Evolutionary conservation across 1,140 invertebrate species (phyloP), one percentile per base, ranked within the genome.

Genomic region (Thaumatotibia leucotreta): DNA sequence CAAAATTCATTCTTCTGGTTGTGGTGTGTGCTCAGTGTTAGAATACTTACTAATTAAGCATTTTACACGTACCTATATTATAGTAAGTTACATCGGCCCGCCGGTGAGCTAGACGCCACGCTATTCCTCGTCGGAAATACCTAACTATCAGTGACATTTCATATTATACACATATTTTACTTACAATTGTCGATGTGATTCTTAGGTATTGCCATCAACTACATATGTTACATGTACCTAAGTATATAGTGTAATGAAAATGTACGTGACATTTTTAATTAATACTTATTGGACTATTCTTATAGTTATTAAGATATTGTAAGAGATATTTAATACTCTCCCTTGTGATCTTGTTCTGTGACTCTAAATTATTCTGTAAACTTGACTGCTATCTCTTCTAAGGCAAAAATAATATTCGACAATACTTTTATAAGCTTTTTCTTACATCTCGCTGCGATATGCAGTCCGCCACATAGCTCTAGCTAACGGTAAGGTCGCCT

Each of bases 1-100:
- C 17, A 23, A 61, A 35, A 67, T 73, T 66, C 68, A 73, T 68
- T 76, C 70, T 80, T 82, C 70, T 69, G 82, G 80, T 86, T 86
- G 80, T 86, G 83, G 77, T 75, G 76, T 78, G 80, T 84, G 80
- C 79, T 83, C 83, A 86, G 73, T 70, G 72, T 80, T 81, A 80
- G 68, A 32, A 29, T 70, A 64, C 33, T 31, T 71, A 68, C 70
- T 74, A 69, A 71, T 79, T 73, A 67, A 72, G 52, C 24, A 63
- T 68, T 72, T 64, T 67, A 65, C 63, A 54, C 71, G 63, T 75
- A 64, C 65, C n/a, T n/a, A n/a, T n/a, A 20, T 45, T 45, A 45
- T 20, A 45, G 39, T 45, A 20, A 45, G 0, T 45, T 14, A 45
- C n/a, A 29, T 29, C 8, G 39, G 39, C 39, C 14, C 39, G 1